Conservation (phyloP, 2,797 vertebrate species). For the Sebastes iracundus region DNA sequence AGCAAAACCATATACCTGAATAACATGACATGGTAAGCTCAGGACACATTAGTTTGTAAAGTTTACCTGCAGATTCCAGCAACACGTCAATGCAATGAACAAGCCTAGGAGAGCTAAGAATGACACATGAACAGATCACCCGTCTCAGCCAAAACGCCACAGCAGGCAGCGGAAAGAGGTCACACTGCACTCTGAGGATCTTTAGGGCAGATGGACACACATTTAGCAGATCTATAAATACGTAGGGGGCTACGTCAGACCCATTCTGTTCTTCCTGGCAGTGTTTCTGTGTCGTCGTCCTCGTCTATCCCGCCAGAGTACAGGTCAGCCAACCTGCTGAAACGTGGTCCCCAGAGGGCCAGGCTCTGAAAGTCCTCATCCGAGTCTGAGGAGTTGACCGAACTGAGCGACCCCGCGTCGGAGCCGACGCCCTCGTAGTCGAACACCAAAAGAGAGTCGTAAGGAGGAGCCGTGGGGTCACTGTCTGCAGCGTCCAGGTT, state of each 20-base stretch:
- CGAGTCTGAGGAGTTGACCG: slow-evolving; percentile 85
- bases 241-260: slow-evolving; percentile 27
- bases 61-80: not conserved
- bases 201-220: not conserved
- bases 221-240: slow-evolving; percentile 3
- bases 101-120: not conserved
- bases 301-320: slow-evolving; percentile 67
- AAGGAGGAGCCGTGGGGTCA: slow-evolving; percentile 86
- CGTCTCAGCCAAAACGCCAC: not conserved
- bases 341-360: slow-evolving; percentile 88
- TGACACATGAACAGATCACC: not conserved
- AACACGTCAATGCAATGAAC: not conserved
- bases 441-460: slow-evolving; percentile 90
- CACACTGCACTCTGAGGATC: not conserved
- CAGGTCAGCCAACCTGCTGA: slow-evolving; percentile 89
- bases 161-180: not conserved
- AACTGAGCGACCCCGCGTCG: slow-evolving; percentile 85
- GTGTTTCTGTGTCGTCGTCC: slow-evolving; percentile 58
- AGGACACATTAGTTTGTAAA: not conserved
- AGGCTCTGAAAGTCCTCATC: slow-evolving; percentile 87
- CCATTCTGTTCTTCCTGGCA: slow-evolving; percentile 69
- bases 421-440: slow-evolving; percentile 87
- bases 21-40: no score
- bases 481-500: slow-evolving; percentile 85
- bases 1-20: no score